Conservation (phyloP, 1,140 invertebrate genomes). For the Hylaeus volcanicus region DNA sequence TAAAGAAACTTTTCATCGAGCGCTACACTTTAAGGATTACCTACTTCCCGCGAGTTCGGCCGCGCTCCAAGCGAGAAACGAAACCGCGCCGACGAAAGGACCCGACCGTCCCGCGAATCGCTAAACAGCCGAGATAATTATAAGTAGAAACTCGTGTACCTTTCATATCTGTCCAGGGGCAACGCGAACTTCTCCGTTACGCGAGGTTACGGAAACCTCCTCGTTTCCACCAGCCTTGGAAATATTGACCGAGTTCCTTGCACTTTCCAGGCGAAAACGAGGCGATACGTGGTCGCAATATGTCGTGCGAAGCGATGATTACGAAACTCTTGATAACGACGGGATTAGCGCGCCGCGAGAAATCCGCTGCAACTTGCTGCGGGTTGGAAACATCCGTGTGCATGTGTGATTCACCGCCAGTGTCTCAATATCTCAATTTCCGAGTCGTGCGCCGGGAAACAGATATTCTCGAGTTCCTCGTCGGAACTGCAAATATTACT, state of each 20-base stretch:
- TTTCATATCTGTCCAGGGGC: neutral
- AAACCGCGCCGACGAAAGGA: neutral
- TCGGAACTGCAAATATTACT: too few species aligned
- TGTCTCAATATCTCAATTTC: constrained; percentile 40
- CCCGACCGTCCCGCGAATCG: too few species aligned
- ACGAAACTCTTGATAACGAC: constrained; percentile 43
- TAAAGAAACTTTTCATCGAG: too few species aligned
- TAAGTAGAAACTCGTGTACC: constrained; percentile 32
- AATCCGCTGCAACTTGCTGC: constrained; percentile 26
- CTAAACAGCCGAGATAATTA: constrained; percentile 29
- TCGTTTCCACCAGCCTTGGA: constrained; percentile 39
- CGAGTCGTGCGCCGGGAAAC: constrained; percentile 12
- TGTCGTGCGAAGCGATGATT: constrained; percentile 4
- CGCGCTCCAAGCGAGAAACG: too few species aligned
- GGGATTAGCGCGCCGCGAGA: constrained; percentile 16
- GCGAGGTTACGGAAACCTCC: neutral
- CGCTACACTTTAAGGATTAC: too few species aligned
- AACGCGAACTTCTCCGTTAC: neutral
- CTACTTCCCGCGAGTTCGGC: too few species aligned
- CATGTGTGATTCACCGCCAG: constrained; percentile 3
- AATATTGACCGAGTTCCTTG: constrained; percentile 34
- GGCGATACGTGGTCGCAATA: neutral
- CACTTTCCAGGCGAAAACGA: constrained; percentile 45
- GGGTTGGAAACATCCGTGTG: constrained; percentile 42
- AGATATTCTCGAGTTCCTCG: neutral